These are phyloP conservation scores for Bombus cullumanus DNA, from an alignment of 1,140 invertebrate species.

Conservation along the genomic window DNA sequence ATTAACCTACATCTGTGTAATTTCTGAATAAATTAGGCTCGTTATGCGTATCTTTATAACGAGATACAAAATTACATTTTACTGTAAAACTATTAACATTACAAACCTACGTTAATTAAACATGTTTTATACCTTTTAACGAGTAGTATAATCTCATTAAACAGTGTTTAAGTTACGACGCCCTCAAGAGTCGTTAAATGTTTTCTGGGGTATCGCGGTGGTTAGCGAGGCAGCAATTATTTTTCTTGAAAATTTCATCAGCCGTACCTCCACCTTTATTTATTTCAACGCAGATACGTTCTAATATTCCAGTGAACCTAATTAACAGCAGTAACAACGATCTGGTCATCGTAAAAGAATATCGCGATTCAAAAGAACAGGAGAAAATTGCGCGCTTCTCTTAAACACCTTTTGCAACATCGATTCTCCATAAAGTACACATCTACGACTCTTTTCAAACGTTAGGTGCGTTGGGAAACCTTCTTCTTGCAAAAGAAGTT, in stretches of 20 bases:
- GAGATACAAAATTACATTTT: not conserved
- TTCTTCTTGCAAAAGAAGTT: too few species aligned
- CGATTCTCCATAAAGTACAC: too few species aligned
- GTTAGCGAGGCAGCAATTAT: not conserved
- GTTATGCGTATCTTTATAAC: not conserved
- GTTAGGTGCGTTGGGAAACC: too few species aligned
- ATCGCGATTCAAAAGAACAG: too few species aligned
- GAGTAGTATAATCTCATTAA: not conserved
- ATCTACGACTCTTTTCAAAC: too few species aligned
- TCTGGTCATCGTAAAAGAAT: too few species aligned
- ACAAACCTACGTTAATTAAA: not conserved
- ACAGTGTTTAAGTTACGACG: not conserved
- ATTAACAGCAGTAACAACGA: too few species aligned
- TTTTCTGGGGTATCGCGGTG: not conserved
- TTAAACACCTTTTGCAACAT: too few species aligned
- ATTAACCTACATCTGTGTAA: too few species aligned
- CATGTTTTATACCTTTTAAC: not conserved
- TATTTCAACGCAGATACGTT: not conserved
- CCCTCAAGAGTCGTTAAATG: not conserved
- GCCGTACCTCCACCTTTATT: not conserved
- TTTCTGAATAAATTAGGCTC: too few species aligned
- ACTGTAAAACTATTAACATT: not conserved
- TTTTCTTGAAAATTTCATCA: not conserved
- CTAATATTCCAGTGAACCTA: not conserved
- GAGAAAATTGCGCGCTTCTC: too few species aligned